Conservation (phyloP, 2,888 invertebrate genomes). For the Slavum lentiscoides region DNA sequence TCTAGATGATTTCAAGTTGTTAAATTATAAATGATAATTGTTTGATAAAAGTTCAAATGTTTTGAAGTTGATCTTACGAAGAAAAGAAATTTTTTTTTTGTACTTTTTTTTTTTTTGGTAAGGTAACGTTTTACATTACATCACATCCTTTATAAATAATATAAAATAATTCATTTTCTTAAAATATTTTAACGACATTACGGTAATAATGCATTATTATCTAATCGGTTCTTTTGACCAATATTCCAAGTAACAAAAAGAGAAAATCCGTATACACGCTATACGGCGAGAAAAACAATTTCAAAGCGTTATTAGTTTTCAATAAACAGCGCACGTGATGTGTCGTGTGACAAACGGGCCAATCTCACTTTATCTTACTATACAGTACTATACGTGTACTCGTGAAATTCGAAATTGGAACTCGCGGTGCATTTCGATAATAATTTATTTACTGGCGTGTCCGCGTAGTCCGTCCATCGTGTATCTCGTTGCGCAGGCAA, state of each 20-base stretch:
- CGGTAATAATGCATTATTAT: conserved; percentile 9
- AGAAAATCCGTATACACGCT: conserved; percentile 16
- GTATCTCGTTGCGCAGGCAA: background rate
- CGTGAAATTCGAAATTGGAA: conserved; percentile 1
- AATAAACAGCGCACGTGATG: conserved; percentile 26
- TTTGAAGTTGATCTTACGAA: no score
- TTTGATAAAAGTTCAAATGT: no score
- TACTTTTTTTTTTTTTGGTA: no score
- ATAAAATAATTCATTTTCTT: background rate
- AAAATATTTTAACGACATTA: conserved; percentile 15
- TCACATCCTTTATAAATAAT: background rate
- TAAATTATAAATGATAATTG: no score
- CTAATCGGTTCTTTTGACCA: conserved; percentile 28
- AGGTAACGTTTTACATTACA: background rate
- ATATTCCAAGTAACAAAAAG: conserved; percentile 19
- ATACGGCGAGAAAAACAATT: background rate
- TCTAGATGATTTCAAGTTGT: no score
- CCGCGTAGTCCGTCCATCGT: background rate
- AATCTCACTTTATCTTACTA: conserved; percentile 3
- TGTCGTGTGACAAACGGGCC: conserved; percentile 12
- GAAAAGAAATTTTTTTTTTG: no score
- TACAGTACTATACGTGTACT: background rate
- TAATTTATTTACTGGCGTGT: background rate
- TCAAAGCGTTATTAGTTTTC: conserved; percentile 31
- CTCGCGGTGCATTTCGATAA: background rate